phyloP scores from a whole-genome alignment of 2,113 vertebrate species.

The Chaetura pelagica region DNA sequence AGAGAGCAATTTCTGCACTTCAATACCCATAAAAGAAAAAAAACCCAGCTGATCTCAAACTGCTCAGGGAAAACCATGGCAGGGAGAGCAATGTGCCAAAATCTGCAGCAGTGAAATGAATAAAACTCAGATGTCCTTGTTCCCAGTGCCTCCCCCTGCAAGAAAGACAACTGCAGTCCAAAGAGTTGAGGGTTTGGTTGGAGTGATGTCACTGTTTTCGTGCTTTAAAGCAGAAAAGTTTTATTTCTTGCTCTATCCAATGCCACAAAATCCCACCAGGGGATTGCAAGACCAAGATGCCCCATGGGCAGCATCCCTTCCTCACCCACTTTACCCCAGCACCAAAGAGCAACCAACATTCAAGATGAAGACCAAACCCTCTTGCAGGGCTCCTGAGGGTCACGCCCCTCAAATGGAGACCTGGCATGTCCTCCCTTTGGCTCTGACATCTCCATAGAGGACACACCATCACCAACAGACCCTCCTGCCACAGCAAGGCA shows the following conservation, averaged over 20 bases:
- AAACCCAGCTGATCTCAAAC: slow-evolving; percentile 56
- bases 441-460: not conserved
- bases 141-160: not conserved
- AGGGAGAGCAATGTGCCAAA: not conserved
- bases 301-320: not conserved
- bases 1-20: slow-evolving; percentile 16
- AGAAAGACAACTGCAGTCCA: not conserved
- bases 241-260: not conserved
- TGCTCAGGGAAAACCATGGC: not conserved
- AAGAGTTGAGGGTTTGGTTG: not conserved
- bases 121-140: not conserved
- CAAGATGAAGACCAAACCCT: not conserved
- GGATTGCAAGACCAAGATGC: not conserved
- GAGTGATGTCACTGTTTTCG: not conserved
- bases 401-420: not conserved
- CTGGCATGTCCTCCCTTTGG: not conserved
- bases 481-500: not conserved
- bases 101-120: slow-evolving; percentile 1
- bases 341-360: rapidly evolving
- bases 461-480: not conserved
- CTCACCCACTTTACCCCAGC: not conserved
- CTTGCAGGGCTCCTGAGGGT: not conserved
- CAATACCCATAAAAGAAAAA: slow-evolving; percentile 9
- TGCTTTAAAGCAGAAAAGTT: not conserved
- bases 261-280: not conserved